Percentiles rank a stretch among this genome's conserved stretches.
Conservation (phyloP, 1,140 invertebrate species). For the Ostrea denselamellosa region DNA sequence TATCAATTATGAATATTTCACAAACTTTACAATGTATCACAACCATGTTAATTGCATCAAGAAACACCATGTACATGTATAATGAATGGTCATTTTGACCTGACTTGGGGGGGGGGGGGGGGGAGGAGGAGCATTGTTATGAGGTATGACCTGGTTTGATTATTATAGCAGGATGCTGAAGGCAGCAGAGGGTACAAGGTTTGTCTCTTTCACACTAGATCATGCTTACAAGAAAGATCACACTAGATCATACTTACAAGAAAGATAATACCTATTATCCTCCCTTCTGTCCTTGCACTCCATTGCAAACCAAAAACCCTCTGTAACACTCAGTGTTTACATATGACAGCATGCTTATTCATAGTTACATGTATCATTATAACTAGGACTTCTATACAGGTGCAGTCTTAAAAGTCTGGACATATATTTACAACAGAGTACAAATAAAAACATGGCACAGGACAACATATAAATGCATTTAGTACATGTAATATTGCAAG, state of each 20-base stretch:
- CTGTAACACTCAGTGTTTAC: neutral
- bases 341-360: neutral
- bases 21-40: neutral
- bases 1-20: constrained; percentile 34
- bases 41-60: neutral
- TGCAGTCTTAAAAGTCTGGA: neutral
- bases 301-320: neutral
- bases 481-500: constrained; percentile 8
- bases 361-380: neutral
- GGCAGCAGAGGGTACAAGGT: neutral
- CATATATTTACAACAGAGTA: constrained; percentile 9
- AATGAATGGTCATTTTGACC: neutral
- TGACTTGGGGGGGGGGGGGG: neutral
- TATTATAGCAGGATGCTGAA: neutral
- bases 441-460: constrained; percentile 14
- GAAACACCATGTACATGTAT: neutral
- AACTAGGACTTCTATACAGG: neutral
- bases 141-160: constrained; percentile 28
- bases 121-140: neutral
- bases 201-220: neutral
- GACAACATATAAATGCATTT: constrained; percentile 9
- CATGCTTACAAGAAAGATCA: neutral
- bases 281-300: neutral
- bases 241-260: neutral
- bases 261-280: neutral